Evolutionary conservation across 2,888 invertebrate species (phyloP).

Genomic region (Pachycephus smyrnensis): DNA sequence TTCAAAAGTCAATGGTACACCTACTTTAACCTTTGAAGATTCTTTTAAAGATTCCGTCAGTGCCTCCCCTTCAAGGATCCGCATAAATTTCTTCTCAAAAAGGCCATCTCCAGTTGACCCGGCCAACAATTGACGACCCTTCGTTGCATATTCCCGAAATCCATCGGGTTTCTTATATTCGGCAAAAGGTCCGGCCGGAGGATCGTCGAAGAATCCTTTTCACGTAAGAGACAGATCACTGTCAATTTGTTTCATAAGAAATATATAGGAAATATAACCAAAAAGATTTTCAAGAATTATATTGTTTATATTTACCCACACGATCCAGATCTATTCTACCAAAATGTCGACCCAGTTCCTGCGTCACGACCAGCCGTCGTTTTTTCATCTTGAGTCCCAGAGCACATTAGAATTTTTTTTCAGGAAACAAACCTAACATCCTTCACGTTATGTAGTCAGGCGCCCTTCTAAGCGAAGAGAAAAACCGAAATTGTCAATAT

Average conservation of each 20-base stretch:
- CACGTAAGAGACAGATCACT: background rate
- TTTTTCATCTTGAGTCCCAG: background rate
- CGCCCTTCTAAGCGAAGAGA: too few relatives aligned
- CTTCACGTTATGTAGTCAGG: too few relatives aligned
- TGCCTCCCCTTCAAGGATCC: constrained; percentile 67
- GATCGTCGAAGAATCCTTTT: constrained; percentile 52
- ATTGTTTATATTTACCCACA: constrained; percentile 41
- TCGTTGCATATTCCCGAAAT: constrained; percentile 33
- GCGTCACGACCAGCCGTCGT: background rate
- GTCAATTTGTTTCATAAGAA: background rate
- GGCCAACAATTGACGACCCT: constrained; percentile 41
- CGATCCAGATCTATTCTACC: constrained; percentile 53
- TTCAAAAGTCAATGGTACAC: background rate
- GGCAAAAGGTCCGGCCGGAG: constrained; percentile 43
- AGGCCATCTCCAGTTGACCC: constrained; percentile 59
- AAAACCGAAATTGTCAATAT: background rate
- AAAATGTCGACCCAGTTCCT: constrained; percentile 30
- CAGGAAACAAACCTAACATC: background rate
- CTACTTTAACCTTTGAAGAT: background rate
- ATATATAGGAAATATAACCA: background rate
- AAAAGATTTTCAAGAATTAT: background rate
- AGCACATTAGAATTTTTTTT: background rate
- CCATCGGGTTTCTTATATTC: constrained; percentile 22
- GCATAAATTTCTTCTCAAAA: constrained; percentile 66
- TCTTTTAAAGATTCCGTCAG: constrained; percentile 27